Base-by-base conservation (phyloP, 2,113 vertebrate genomes). In the Perccottus glenii region DNA sequence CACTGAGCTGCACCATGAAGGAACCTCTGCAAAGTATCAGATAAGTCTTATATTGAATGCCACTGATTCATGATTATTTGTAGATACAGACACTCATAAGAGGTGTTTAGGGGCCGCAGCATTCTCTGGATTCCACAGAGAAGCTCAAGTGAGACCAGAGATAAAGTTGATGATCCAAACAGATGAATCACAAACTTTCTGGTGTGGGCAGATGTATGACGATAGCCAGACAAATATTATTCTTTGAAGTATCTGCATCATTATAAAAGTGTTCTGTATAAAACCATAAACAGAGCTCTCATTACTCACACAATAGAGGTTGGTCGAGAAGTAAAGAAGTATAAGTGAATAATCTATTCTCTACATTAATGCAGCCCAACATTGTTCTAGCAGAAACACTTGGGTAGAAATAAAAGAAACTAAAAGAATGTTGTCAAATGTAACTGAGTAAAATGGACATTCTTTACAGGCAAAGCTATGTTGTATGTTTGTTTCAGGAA, bases 91-190 rank as follows among this genome's bases (percentile, higher is more conserved):
- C 52, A 51, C 50, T 56, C 73, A 70, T 56, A 65, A 61, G 83
- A 75, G 53, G 67, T 12, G 8, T 77, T 84, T 62, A 68, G 73
- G 78, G 76, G 80, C 75, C 82, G 46, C 71, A 77, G 57, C 83
- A 84, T 91, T 86, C 85, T 47, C 69, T 55, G 79, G 73, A 87
- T 89, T 88, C 88, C 88, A 36, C 52, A 84, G 51, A 74, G 69
- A 38, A 73, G 67, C 70, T 78, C 78, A 71, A 72, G 79, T 65
- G 59, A 80, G 78, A 75, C 40, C 68, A 80, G 71, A 76, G 67
- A 82, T 67, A 72, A 65, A 55, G 55, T 52, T 57, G 60, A 81
- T 12, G 69, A 81, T 76, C 78, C 58, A 50, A 71, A 69, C 57
- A 82, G 43, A 35, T 70, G 63, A 74, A 80, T 64, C 12, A 53